Base-by-base conservation (phyloP, 2,888 invertebrate species). In the Holacanthella duospinosa region DNA sequence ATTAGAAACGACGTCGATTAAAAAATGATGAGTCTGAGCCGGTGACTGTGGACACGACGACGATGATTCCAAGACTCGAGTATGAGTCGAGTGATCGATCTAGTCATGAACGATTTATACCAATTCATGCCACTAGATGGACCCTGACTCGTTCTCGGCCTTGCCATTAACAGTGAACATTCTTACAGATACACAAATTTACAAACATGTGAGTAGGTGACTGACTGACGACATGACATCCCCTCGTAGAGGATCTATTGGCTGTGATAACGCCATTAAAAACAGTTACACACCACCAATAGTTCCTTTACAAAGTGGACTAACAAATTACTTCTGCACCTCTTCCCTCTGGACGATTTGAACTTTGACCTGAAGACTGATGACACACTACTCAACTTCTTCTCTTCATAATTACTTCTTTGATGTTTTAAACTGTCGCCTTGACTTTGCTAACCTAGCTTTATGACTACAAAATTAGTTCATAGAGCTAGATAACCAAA, bases 51-150 rank as follows among this genome's bases (percentile, higher is more conserved):
- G n/a, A n/a, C n/a, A n/a, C n/a, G n/a, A n/a, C n/a, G n/a, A n/a
- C n/a, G 48, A 48, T 48, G 48, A 48, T 16, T 48, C n/a, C 19
- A 48, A 48, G 21, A 4, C 48, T 16, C 66, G 56, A 70, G 69
- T 71, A 68, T 72, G 70, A 70, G 72, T 71, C 72, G 72, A 71
- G 72, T 72, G 72, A 71, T 69, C 72, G 69, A 72, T 72, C 72
- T 72, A 72, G 72, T 72, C 72, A 72, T 72, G 72, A 62, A 36
- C 4, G 48, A 9, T 4, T 9, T n/a, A 61, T 60, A 61, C 27
- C 25, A 48, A 71, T 68, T 68, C 61, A 63, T 63, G 48, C 6
- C 48, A 48, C 64, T 70, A 71, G 71, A 72, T 59, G 60, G 72
- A 43, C 72, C 71, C 71, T 21, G 68, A 71, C 72, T 66, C 68